Evolutionary conservation across 37 sponge, comb jelly and placozoan species (phyloP).

Genomic region (Geodia barretti): DNA sequence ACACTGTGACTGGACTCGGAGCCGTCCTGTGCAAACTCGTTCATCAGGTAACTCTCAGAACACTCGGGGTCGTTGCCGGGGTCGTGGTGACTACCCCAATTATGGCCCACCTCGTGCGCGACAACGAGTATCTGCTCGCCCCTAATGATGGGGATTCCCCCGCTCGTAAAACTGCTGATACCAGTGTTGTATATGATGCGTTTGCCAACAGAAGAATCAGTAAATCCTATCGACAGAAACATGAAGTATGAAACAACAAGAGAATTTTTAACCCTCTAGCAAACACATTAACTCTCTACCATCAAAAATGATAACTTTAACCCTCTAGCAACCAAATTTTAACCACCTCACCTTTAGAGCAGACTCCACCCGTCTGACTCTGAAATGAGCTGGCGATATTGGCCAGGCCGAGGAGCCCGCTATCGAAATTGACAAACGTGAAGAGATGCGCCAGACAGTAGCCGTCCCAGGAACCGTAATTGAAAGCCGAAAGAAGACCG

Average conservation of each 20-base stretch:
- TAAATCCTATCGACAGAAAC: background rate
- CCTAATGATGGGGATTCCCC: slow-evolving; percentile 1
- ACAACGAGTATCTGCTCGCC: slow-evolving; percentile 25
- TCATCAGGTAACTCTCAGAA: slow-evolving; percentile 31
- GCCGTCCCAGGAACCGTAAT: slow-evolving; percentile 29
- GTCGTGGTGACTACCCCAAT: slow-evolving; percentile 85
- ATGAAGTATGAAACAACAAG: too few species aligned
- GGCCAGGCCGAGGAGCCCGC: slow-evolving; percentile 67
- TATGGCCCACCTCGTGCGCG: slow-evolving; percentile 68
- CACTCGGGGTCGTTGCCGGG: slow-evolving; percentile 32
- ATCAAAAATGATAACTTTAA: too few species aligned
- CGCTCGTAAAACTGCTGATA: slow-evolving; percentile 15
- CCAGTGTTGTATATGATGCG: slow-evolving; percentile 62
- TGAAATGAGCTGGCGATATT: slow-evolving; percentile 61
- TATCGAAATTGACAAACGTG: slow-evolving; percentile 43
- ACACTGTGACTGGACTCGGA: slow-evolving; percentile 25
- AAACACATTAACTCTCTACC: too few species aligned
- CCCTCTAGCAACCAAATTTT: too few species aligned
- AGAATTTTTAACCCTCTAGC: too few species aligned
- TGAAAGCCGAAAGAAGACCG: slow-evolving; percentile 36
- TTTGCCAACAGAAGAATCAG: background rate
- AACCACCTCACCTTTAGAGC: slow-evolving; percentile 59
- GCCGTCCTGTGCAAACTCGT: slow-evolving; percentile 56
- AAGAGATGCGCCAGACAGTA: slow-evolving; percentile 83
- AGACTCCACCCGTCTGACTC: slow-evolving; percentile 67